Conservation (phyloP, 2,113 vertebrate genomes). For the Numenius arquata region DNA sequence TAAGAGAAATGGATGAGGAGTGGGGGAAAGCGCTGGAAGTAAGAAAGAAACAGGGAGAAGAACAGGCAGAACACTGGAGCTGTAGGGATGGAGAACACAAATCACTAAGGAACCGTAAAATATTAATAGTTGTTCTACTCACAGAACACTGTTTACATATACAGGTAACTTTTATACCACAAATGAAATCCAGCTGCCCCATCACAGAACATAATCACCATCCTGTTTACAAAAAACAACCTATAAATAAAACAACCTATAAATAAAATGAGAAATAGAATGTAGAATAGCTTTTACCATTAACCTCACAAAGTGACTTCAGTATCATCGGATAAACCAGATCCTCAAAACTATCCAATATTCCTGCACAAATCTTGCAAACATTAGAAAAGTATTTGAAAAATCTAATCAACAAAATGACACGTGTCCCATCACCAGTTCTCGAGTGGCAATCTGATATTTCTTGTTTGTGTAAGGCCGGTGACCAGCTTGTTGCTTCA, state of each 20-base stretch:
- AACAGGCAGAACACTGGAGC: background rate
- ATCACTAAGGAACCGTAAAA: background rate
- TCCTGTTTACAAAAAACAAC: background rate
- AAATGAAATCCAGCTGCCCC: background rate
- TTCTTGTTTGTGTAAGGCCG: background rate
- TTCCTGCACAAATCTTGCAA: background rate
- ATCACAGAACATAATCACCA: background rate
- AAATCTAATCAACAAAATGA: background rate
- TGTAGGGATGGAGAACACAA: background rate
- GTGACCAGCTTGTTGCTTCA: background rate
- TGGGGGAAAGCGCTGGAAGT: accelerated
- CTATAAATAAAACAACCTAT: background rate
- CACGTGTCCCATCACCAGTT: background rate
- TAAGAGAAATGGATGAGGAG: background rate
- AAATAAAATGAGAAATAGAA: background rate
- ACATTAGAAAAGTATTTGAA: background rate
- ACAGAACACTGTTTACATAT: background rate
- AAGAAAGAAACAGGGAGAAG: background rate
- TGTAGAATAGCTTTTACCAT: background rate
- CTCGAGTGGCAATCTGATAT: background rate
- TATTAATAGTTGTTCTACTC: background rate
- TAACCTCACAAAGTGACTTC: background rate
- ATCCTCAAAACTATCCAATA: background rate
- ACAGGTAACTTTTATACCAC: background rate
- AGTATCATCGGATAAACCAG: background rate